Percentiles rank a stretch among this genome's conserved stretches.
Evolutionary conservation across 2,113 vertebrate species (phyloP).

Genomic region (Gymnogyps californianus): DNA sequence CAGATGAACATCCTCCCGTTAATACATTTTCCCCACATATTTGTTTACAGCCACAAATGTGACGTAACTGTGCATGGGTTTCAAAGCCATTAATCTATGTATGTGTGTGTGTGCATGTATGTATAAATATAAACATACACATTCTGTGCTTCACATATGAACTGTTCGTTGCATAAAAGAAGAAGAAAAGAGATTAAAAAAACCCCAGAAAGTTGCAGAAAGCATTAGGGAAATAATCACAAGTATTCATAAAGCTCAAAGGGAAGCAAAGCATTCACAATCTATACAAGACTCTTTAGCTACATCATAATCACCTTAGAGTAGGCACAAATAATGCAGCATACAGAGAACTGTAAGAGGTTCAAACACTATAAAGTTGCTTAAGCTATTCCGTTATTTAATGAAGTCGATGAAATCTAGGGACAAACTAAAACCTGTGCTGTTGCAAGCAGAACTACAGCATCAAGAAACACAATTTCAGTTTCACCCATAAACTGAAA

Average conservation of each 20-base stretch:
- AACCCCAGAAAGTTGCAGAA: not conserved
- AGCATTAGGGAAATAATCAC: conserved; percentile 46
- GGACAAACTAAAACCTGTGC: conserved; percentile 33
- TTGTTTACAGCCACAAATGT: not conserved
- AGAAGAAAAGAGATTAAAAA: not conserved
- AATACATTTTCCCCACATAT: not conserved
- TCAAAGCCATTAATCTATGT: not conserved
- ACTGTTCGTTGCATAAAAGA: conserved; percentile 36
- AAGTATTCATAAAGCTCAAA: conserved; percentile 20
- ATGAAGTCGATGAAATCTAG: conserved; percentile 8
- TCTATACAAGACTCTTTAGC: conserved; percentile 16
- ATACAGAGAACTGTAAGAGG: conserved; percentile 5
- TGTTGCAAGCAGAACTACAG: conserved; percentile 46
- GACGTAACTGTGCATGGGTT: not conserved
- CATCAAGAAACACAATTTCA: conserved; percentile 44
- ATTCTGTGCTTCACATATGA: conserved; percentile 42
- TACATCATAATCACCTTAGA: conserved; percentile 16
- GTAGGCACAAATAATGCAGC: conserved; percentile 45
- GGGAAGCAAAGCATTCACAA: conserved; percentile 36
- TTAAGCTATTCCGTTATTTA: conserved; percentile 19
- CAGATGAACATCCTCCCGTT: not conserved
- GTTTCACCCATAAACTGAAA: conserved; percentile 58
- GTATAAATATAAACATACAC: not conserved
- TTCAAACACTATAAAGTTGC: conserved; percentile 49
- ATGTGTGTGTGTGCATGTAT: not conserved